Percentiles rank a stretch among this genome's conserved stretches.
Evolutionary conservation across 2,113 vertebrate genomes (phyloP).

Genomic region (Caracal caracal): DNA sequence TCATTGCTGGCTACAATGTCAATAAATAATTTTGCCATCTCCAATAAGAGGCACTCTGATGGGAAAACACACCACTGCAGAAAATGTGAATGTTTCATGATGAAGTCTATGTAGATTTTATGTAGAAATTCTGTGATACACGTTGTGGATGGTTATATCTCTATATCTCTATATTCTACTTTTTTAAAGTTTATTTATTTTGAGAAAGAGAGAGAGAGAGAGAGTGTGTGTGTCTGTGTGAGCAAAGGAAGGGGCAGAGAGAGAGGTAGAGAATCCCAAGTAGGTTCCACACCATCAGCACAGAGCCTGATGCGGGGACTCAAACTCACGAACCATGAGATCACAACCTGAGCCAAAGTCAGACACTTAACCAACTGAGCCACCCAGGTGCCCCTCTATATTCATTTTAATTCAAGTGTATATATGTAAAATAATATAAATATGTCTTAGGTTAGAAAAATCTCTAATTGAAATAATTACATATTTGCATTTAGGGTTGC

Average conservation of each 20-base stretch:
- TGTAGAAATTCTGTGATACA: not conserved
- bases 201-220: too few species aligned
- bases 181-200: not conserved
- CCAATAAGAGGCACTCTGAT: not conserved
- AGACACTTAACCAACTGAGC: too few species aligned
- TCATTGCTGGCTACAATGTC: not conserved
- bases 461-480: not conserved
- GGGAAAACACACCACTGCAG: not conserved
- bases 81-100: not conserved
- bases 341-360: too few species aligned
- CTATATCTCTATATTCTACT: not conserved
- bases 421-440: not conserved
- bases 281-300: too few species aligned
- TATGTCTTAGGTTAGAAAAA: constrained; percentile 3
- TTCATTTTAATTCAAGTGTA: not conserved
- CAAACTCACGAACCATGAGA: too few species aligned
- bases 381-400: too few species aligned
- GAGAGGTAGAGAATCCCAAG: too few species aligned
- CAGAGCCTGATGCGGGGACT: too few species aligned
- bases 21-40: not conserved
- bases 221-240: too few species aligned
- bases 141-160: not conserved
- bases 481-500: not conserved
- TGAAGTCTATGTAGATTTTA: not conserved
- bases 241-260: too few species aligned